Percentiles rank a stretch among this genome's conserved stretches.
Conservation (phyloP, 2,113 vertebrate genomes). For the Bostrychus sinensis region DNA sequence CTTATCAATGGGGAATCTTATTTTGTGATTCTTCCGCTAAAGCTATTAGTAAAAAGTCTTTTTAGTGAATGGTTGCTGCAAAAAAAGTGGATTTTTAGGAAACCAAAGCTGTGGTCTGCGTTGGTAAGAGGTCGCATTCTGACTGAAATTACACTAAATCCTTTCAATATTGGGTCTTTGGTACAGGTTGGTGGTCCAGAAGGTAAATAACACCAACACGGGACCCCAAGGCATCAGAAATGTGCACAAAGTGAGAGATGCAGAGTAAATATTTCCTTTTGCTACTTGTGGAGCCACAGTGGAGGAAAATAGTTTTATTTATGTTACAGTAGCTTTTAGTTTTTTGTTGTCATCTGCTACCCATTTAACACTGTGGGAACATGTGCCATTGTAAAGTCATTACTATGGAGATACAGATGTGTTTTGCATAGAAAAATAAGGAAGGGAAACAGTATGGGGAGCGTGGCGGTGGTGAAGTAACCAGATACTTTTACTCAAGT, state of each 20-base stretch:
- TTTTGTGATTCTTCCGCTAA: constrained; percentile 26
- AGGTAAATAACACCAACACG: constrained; percentile 57
- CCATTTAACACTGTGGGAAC: constrained; percentile 15
- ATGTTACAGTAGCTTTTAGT: constrained; percentile 17
- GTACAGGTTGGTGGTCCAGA: constrained; percentile 42
- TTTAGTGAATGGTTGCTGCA: constrained; percentile 40
- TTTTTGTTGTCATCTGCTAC: constrained; percentile 38
- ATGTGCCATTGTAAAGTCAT: background rate
- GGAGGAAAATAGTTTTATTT: constrained; percentile 40
- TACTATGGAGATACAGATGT: background rate
- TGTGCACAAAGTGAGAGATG: constrained; percentile 31
- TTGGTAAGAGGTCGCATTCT: constrained; percentile 29
- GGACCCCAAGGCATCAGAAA: constrained; percentile 35
- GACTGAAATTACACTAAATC: constrained; percentile 36
- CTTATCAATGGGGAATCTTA: constrained; percentile 56
- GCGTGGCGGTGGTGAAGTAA: too few species aligned
- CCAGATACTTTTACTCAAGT: too few species aligned
- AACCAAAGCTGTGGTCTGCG: constrained; percentile 18
- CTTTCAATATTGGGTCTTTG: constrained; percentile 35
- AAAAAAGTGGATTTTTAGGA: constrained; percentile 49
- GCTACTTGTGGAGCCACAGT: constrained; percentile 53
- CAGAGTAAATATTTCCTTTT: constrained; percentile 64
- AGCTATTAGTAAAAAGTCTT: constrained; percentile 43
- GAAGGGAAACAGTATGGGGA: background rate
- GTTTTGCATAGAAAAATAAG: background rate